phyloP scores from a whole-genome alignment of 2,888 invertebrate species.

The Patella pellucida region DNA sequence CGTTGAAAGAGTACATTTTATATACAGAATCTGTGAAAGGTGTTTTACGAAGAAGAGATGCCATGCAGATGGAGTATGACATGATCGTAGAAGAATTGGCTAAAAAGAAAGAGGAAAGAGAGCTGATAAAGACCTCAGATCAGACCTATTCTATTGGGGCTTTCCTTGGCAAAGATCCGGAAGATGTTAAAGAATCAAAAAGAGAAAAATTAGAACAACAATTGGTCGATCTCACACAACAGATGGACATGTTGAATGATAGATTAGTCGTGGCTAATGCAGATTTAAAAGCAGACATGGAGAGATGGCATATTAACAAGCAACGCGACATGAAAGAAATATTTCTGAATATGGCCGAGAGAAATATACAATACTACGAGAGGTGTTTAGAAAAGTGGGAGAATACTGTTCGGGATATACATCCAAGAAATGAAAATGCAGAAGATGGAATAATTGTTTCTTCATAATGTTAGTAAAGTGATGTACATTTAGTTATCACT shows the following conservation, averaged over 20 bases:
- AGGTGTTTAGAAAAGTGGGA: constrained; percentile 55
- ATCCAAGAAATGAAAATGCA: not conserved
- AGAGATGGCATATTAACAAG: constrained; percentile 79
- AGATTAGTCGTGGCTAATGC: constrained; percentile 80
- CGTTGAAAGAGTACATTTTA: constrained; percentile 76
- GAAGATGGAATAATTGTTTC: constrained; percentile 3
- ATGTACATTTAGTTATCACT: too few species aligned
- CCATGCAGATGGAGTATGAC: constrained; percentile 79
- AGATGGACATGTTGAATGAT: constrained; percentile 73
- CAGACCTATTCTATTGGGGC: constrained; percentile 69
- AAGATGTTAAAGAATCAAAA: constrained; percentile 75
- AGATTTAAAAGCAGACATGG: constrained; percentile 79
- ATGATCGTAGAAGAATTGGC: constrained; percentile 77
- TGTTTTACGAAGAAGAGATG: constrained; percentile 77
- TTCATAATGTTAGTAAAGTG: too few species aligned
- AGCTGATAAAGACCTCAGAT: constrained; percentile 74
- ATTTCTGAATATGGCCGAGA: constrained; percentile 77
- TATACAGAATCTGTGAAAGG: constrained; percentile 79
- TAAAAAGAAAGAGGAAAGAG: constrained; percentile 77
- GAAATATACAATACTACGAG: constrained; percentile 79
- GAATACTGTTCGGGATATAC: not conserved
- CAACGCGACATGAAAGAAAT: constrained; percentile 78
- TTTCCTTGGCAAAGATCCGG: constrained; percentile 76
- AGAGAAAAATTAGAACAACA: constrained; percentile 64
- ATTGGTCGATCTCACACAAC: constrained; percentile 71